A percentile compares a stretch with the other conserved stretches of the same genome.
These are phyloP conservation scores for Pogoniulus pusillus DNA, from an alignment of 2,797 vertebrate genomes.

Conservation along the genomic window DNA sequence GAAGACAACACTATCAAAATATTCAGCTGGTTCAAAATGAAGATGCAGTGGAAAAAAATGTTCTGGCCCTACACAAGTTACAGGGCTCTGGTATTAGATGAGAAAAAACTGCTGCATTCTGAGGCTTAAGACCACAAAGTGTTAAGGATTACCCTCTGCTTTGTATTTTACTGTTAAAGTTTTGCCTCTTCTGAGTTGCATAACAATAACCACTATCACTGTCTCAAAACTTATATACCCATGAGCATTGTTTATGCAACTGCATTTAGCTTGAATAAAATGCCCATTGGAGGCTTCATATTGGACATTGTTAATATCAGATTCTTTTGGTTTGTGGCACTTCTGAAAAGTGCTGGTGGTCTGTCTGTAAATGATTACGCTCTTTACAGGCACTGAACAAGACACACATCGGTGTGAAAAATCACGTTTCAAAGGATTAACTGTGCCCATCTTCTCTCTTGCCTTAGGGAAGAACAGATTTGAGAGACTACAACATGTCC, in stretches of 20 bases:
- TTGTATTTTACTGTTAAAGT: neutral
- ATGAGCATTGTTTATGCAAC: neutral
- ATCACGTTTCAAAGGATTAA: neutral
- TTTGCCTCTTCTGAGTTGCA: neutral
- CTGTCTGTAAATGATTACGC: neutral
- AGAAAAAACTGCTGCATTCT: neutral
- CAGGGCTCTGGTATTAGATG: neutral
- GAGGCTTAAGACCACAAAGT: neutral
- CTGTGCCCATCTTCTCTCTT: neutral
- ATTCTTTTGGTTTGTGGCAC: neutral
- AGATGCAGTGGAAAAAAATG: neutral
- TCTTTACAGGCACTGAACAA: neutral
- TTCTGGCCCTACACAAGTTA: neutral
- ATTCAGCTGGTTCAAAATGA: neutral
- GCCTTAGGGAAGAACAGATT: neutral
- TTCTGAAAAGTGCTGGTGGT: neutral
- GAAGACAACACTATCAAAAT: neutral
- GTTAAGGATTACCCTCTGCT: neutral
- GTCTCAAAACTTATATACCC: neutral
- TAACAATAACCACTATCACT: neutral
- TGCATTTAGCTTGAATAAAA: neutral
- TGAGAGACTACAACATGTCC: neutral
- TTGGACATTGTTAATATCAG: neutral
- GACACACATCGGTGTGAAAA: neutral
- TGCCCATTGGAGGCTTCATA: neutral